phyloP scores from a whole-genome alignment of 2,797 vertebrate genomes.

The Cichlasoma orientale region DNA sequence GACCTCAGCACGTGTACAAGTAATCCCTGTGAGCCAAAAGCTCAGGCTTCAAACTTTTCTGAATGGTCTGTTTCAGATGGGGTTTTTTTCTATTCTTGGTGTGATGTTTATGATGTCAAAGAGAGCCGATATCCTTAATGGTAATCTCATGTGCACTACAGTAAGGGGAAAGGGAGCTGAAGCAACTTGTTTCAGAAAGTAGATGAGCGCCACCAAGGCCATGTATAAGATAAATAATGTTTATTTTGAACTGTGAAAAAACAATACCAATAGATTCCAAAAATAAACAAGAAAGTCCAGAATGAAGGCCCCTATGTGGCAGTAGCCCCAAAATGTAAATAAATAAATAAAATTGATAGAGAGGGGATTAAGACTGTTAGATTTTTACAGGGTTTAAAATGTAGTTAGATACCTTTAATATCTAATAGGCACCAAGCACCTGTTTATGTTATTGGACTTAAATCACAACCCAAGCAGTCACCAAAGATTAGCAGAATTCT shows the following conservation, averaged over 20 bases:
- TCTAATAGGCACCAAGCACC: too few relatives aligned
- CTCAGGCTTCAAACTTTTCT: background rate
- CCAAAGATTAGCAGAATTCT: too few relatives aligned
- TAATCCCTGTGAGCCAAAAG: background rate
- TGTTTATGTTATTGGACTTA: too few relatives aligned
- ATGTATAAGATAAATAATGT: too few relatives aligned
- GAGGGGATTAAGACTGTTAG: too few relatives aligned
- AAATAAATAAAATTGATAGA: too few relatives aligned
- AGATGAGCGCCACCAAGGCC: background rate
- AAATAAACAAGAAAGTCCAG: background rate
- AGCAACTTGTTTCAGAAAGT: background rate
- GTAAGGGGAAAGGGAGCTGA: background rate
- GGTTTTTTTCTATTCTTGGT: background rate
- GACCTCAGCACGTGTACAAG: too few relatives aligned
- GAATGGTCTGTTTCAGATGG: background rate
- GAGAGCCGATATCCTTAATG: background rate
- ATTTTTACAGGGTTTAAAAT: too few relatives aligned
- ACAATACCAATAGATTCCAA: background rate
- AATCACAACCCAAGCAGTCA: too few relatives aligned
- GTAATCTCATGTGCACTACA: background rate
- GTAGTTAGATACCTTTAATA: too few relatives aligned
- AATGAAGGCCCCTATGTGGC: background rate
- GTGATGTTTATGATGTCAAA: background rate
- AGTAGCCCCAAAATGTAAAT: background rate
- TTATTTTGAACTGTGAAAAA: background rate